Conservation (phyloP, 2,797 vertebrate genomes). For the Pristis pectinata region DNA sequence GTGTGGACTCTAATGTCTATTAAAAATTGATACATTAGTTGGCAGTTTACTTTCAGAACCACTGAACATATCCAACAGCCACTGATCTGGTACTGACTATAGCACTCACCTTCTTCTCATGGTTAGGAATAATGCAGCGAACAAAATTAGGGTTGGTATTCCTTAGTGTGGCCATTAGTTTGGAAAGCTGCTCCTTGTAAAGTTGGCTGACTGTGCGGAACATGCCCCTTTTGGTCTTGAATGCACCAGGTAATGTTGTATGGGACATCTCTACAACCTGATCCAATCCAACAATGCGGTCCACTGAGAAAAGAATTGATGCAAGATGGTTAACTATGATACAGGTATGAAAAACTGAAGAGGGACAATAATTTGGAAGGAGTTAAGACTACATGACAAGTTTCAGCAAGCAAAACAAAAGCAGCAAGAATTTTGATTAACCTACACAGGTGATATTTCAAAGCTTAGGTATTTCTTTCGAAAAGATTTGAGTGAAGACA, state of each 20-base stretch:
- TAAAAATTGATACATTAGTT: neutral
- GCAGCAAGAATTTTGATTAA: neutral
- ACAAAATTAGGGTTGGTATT: slow-evolving; percentile 99
- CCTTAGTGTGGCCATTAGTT: slow-evolving; percentile 92
- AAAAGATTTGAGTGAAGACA: neutral
- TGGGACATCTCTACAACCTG: slow-evolving; percentile 95
- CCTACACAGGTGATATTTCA: slow-evolving; percentile 18
- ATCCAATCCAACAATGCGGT: slow-evolving; percentile 93
- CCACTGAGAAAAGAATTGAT: slow-evolving; percentile 63
- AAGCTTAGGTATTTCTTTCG: neutral
- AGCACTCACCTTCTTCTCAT: slow-evolving; percentile 85
- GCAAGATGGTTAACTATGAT: slow-evolving; percentile 10
- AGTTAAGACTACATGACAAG: neutral
- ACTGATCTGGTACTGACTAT: neutral
- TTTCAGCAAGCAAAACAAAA: neutral
- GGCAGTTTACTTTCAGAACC: neutral
- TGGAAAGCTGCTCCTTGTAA: slow-evolving; percentile 95
- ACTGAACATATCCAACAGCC: neutral
- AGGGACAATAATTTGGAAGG: neutral
- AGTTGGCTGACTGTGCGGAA: slow-evolving; percentile 97
- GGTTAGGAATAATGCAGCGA: slow-evolving; percentile 97
- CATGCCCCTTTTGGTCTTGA: slow-evolving; percentile 96
- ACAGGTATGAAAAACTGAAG: neutral
- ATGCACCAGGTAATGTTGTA: slow-evolving; percentile 76
- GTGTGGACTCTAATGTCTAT: neutral